These are phyloP conservation scores for Galemys pyrenaicus DNA, from an alignment of 2,113 vertebrate genomes.

Conservation along the genomic window DNA sequence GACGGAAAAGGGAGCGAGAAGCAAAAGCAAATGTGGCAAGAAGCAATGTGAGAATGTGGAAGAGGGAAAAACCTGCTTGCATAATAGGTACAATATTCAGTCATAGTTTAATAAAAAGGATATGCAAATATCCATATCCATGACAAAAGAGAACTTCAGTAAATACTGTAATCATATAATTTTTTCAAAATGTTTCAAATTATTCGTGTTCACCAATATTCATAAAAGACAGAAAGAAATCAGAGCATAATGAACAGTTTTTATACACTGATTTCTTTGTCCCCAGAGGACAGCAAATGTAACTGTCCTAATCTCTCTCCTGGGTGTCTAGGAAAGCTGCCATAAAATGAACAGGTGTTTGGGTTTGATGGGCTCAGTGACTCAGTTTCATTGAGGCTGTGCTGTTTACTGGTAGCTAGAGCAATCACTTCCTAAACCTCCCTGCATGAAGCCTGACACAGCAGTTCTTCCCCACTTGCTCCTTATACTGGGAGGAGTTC, in stretches of 20 bases:
- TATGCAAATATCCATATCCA: neutral
- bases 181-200: constrained; percentile 28
- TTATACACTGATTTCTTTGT: constrained; percentile 2
- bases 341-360: constrained; percentile 61
- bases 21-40: neutral
- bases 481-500: neutral
- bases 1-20: neutral
- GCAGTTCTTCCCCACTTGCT: neutral
- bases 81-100: neutral
- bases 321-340: constrained; percentile 48
- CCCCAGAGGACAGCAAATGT: neutral
- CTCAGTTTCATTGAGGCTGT: constrained; percentile 32
- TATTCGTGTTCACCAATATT: neutral
- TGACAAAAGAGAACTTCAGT: neutral
- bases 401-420: constrained; percentile 60
- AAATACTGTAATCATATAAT: neutral
- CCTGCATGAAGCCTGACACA: neutral
- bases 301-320: neutral
- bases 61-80: neutral
- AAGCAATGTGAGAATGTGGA: constrained; percentile 3
- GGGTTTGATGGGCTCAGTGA: neutral
- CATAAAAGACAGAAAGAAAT: constrained; percentile 2
- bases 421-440: constrained; percentile 43
- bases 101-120: neutral
- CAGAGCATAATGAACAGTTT: neutral